A percentile compares a stretch with the other conserved stretches of the same genome.
phyloP scores from a whole-genome alignment of 2,888 invertebrate species.

The Agrochola lychnidis region DNA sequence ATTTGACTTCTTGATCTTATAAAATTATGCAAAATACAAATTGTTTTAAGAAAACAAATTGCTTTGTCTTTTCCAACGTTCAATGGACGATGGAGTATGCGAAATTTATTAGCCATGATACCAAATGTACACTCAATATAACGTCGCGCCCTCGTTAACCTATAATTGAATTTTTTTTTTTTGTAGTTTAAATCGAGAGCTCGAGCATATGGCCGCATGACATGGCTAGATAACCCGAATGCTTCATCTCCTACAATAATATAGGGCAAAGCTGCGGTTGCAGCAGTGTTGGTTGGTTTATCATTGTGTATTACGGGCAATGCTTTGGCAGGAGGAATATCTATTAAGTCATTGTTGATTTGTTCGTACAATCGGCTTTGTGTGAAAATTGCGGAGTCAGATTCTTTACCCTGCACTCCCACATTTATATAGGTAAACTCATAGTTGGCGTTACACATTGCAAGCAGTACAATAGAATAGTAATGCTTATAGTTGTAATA shows the following conservation, averaged over 20 bases:
- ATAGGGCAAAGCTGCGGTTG: conserved; percentile 20
- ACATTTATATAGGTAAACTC: conserved; percentile 59
- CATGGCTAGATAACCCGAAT: too few relatives aligned
- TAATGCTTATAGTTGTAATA: conserved; percentile 62
- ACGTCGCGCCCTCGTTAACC: conserved; percentile 49
- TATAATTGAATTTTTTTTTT: too few relatives aligned
- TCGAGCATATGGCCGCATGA: too few relatives aligned
- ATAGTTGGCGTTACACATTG: conserved; percentile 59
- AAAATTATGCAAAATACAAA: conserved; percentile 49
- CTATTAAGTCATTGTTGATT: conserved; percentile 55
- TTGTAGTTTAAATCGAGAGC: too few relatives aligned
- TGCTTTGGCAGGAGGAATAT: conserved; percentile 13
- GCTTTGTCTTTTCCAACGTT: conserved; percentile 51
- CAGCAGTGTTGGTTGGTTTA: conserved; percentile 1
- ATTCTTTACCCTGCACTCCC: conserved; percentile 58
- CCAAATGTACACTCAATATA: conserved; percentile 54
- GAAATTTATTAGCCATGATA: conserved; percentile 57
- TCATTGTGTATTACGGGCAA: too few relatives aligned
- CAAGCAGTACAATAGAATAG: conserved; percentile 58
- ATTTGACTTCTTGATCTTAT: conserved; percentile 32
- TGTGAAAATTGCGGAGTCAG: conserved; percentile 60
- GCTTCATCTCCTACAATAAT: conserved; percentile 35
- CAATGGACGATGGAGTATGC: conserved; percentile 53
- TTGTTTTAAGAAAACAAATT: conserved; percentile 46
- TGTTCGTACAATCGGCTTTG: conserved; percentile 51